phyloP scores from a whole-genome alignment of 2,888 invertebrate genomes.

The Aphidoletes aphidimyza region DNA sequence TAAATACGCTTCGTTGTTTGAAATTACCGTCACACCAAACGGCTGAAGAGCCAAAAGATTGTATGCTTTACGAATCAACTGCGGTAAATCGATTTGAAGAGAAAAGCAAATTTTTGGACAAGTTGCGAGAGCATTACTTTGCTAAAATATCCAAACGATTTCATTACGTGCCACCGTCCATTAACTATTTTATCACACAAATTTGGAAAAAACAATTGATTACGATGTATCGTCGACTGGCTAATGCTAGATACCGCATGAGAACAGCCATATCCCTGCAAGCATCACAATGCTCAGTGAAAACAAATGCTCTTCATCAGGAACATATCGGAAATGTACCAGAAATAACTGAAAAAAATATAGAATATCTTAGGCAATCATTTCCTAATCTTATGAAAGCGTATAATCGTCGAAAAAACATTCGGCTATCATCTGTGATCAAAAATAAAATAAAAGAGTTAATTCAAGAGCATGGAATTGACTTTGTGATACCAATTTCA shows the following conservation, averaged over 20 bases:
- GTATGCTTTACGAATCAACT: background rate
- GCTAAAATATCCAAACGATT: background rate
- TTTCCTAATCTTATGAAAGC: background rate
- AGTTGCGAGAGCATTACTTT: background rate
- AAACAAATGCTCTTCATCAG: background rate
- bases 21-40: background rate
- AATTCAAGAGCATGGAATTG: background rate
- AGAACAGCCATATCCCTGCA: background rate
- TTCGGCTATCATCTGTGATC: background rate
- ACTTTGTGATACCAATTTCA: slow-evolving; percentile 23
- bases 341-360: background rate
- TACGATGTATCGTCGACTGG: background rate
- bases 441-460: background rate
- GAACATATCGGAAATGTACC: background rate
- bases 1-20: background rate
- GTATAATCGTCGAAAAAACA: background rate
- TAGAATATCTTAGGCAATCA: background rate
- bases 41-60: background rate
- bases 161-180: background rate
- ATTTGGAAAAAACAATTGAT: slow-evolving; percentile 20
- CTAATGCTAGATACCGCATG: background rate
- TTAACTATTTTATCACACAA: slow-evolving; percentile 5
- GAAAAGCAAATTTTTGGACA: background rate
- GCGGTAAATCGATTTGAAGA: background rate
- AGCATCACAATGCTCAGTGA: background rate